A percentile compares a stretch with the other conserved stretches of the same genome.
These are phyloP conservation scores for Drosophila nigricruria DNA, from an alignment of 2,888 invertebrate species.

Conservation along the genomic window DNA sequence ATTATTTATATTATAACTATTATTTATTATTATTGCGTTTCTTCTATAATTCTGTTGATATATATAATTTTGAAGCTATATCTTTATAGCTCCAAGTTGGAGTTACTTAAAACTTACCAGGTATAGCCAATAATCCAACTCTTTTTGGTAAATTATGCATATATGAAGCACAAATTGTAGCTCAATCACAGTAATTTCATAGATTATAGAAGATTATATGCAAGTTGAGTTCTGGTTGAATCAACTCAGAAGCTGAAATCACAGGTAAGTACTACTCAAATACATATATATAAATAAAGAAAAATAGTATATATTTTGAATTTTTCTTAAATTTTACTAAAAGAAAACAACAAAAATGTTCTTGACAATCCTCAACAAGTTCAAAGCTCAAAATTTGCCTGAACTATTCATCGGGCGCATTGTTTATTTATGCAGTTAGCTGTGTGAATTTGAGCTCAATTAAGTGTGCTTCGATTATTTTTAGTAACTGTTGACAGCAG, in stretches of 20 bases:
- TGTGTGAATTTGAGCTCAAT: slow-evolving; percentile 14
- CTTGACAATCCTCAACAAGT: neutral
- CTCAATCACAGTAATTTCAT: neutral
- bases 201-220: neutral
- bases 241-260: neutral
- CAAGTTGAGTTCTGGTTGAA: neutral
- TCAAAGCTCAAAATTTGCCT: neutral
- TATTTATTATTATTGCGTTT: neutral
- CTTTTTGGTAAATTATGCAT: too few species aligned
- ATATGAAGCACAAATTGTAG: neutral
- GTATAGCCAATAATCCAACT: neutral
- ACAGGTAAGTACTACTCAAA: neutral
- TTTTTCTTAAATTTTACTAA: neutral
- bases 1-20: too few species aligned
- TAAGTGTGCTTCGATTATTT: slow-evolving; percentile 14
- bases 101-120: neutral
- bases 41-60: neutral
- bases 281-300: neutral
- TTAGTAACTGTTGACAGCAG: slow-evolving; percentile 17
- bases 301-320: neutral
- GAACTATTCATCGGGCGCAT: neutral
- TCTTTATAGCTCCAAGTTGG: neutral
- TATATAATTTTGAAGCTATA: neutral
- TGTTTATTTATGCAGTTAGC: neutral
- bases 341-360: neutral